A percentile compares a stretch with the other conserved stretches of the same genome.
Conservation (phyloP, 2,113 vertebrate species). For the Myiozetetes cayanensis region DNA sequence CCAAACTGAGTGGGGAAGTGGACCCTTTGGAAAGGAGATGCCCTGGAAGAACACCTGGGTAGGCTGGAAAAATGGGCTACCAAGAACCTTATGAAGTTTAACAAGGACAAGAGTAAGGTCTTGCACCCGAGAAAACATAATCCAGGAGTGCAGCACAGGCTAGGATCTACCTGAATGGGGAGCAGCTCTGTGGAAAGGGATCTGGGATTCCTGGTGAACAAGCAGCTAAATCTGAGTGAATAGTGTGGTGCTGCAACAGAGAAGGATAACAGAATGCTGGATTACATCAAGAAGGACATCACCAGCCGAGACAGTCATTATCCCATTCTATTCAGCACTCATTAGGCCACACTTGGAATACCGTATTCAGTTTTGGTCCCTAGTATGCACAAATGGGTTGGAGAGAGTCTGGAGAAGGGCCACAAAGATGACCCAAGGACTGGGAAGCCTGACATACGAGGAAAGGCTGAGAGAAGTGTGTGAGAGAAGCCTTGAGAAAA, state of each 20-base stretch:
- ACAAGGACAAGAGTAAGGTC: background rate
- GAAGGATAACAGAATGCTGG: background rate
- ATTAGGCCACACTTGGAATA: background rate
- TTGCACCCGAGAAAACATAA: background rate
- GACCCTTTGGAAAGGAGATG: fast-evolving
- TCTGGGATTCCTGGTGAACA: background rate
- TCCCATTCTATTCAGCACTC: background rate
- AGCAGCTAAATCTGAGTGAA: background rate
- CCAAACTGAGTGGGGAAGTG: background rate
- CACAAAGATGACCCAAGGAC: background rate
- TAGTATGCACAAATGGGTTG: background rate
- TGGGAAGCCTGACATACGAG: background rate
- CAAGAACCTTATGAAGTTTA: background rate
- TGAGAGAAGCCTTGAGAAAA: background rate
- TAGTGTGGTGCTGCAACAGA: background rate
- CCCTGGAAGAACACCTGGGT: background rate
- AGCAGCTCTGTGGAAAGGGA: background rate
- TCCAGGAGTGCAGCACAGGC: background rate
- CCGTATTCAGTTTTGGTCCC: background rate
- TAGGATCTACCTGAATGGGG: background rate
- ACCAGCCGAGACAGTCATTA: background rate
- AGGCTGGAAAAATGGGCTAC: background rate
- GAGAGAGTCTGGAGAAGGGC: background rate
- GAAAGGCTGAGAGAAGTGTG: background rate
- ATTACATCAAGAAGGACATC: background rate